Conservation (phyloP, 2,113 vertebrate genomes). For the Balaeniceps rex region DNA sequence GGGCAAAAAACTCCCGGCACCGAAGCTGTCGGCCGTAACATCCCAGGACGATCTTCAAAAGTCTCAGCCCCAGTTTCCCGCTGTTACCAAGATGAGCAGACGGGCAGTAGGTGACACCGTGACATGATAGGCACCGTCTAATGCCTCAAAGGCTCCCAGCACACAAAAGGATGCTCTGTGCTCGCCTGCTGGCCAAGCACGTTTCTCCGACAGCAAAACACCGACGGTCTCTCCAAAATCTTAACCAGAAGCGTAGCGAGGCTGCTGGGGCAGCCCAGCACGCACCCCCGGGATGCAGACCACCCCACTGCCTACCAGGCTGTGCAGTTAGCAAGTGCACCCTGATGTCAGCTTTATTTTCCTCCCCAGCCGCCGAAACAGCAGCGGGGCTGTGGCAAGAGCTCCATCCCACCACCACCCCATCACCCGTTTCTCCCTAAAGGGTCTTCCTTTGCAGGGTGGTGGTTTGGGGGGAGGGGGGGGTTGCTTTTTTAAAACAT, state of each 20-base stretch:
- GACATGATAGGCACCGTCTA: rapidly evolving
- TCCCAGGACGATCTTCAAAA: no score
- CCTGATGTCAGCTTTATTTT: background rate
- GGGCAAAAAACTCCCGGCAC: background rate
- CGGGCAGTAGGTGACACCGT: background rate
- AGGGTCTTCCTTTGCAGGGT: background rate
- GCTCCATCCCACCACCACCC: background rate
- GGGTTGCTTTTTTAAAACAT: background rate
- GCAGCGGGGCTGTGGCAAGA: background rate
- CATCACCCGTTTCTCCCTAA: background rate
- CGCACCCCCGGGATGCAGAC: background rate
- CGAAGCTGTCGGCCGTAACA: rapidly evolving
- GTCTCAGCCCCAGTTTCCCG: background rate
- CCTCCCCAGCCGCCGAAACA: background rate
- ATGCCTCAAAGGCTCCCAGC: background rate
- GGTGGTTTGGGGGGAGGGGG: no score
- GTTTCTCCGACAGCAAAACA: background rate
- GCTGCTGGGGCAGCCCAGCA: background rate
- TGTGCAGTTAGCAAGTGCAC: background rate
- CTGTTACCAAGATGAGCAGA: background rate
- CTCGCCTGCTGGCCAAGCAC: rapidly evolving
- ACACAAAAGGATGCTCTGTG: background rate
- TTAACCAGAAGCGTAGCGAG: background rate
- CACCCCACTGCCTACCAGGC: background rate
- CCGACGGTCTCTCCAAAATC: background rate